A percentile compares a stretch with the other conserved stretches of the same genome.
Conservation (phyloP, 2,113 vertebrate species). For the Toxotes jaculatrix region DNA sequence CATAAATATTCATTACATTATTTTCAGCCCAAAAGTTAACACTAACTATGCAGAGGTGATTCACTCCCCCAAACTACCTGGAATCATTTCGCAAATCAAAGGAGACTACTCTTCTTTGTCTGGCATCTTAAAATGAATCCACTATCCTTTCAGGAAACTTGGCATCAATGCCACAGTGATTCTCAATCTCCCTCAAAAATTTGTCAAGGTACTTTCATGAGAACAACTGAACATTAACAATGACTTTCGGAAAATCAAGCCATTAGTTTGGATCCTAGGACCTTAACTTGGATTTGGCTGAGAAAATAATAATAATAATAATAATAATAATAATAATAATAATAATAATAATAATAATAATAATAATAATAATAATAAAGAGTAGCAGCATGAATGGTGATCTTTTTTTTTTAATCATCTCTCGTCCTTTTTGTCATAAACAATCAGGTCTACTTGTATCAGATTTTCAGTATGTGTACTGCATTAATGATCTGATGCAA, state of each 20-base stretch:
- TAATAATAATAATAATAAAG: background rate
- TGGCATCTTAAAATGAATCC: background rate
- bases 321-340: no score
- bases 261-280: background rate
- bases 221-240: background rate
- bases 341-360: no score
- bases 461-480: background rate
- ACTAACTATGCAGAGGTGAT: background rate
- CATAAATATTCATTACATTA: background rate
- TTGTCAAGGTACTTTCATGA: background rate
- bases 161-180: background rate
- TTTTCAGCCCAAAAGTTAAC: background rate
- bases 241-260: background rate
- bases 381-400: background rate
- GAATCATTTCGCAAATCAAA: constrained; percentile 3
- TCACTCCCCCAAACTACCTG: background rate
- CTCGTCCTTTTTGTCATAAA: background rate
- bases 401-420: background rate
- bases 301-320: no score
- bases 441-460: background rate
- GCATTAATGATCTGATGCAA: background rate
- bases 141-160: background rate
- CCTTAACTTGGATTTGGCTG: background rate
- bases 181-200: background rate
- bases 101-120: background rate